phyloP scores from a whole-genome alignment of 2,888 invertebrate genomes.

The Malacosoma neustria region DNA sequence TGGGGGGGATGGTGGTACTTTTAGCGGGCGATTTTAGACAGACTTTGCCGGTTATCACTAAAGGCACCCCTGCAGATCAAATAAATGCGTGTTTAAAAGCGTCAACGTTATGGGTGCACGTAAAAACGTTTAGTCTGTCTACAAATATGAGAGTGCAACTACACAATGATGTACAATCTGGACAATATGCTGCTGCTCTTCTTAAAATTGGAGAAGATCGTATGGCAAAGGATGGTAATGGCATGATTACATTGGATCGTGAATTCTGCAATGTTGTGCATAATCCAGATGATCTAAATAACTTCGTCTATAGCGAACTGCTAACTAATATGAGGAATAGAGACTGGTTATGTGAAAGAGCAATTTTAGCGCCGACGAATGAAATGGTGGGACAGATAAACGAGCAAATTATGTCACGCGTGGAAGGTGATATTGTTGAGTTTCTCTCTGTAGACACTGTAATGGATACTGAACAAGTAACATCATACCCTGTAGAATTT shows the following conservation, averaged over 20 bases:
- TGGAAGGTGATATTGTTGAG: constrained; percentile 10
- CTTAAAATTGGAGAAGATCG: not conserved
- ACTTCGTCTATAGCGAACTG: not conserved
- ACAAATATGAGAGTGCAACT: constrained; percentile 20
- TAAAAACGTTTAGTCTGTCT: constrained; percentile 17
- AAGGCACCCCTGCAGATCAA: constrained; percentile 20
- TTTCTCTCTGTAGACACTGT: constrained; percentile 11
- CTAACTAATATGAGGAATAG: not conserved
- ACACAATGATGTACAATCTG: constrained; percentile 15
- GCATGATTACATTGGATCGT: not conserved
- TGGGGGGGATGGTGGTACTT: not conserved
- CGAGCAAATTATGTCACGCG: constrained; percentile 1
- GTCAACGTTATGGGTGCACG: constrained; percentile 12
- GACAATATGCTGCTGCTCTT: constrained; percentile 9
- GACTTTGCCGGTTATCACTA: constrained; percentile 11
- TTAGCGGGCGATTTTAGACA: not conserved
- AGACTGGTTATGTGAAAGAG: not conserved
- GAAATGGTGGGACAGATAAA: not conserved
- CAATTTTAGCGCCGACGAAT: not conserved
- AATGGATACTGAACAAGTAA: constrained; percentile 10
- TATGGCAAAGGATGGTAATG: not conserved
- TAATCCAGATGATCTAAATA: not conserved
- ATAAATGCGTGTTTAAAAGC: constrained; percentile 19
- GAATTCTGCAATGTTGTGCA: not conserved
- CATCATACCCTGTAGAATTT: constrained; percentile 13